Evolutionary conservation across 1,140 invertebrate species (phyloP).

Genomic region (Pentalonia nigronervosa): DNA sequence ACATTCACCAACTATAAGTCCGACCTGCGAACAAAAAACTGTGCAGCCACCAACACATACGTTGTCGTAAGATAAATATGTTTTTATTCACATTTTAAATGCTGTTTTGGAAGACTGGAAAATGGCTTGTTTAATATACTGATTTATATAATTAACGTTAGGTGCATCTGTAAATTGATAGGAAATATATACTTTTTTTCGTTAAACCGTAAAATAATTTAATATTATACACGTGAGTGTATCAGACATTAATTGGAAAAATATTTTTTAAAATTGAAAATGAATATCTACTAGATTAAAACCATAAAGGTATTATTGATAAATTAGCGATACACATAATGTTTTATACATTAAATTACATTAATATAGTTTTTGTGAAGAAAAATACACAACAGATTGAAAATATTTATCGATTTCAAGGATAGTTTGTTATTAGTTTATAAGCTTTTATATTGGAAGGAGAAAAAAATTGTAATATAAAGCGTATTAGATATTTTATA

Average conservation of each 20-base stretch:
- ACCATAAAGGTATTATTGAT: not conserved
- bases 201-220: not conserved
- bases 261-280: not conserved
- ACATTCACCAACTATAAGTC: slow-evolving; percentile 48
- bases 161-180: not conserved
- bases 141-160: not conserved
- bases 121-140: not conserved
- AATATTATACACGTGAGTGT: not conserved
- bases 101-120: not conserved
- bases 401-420: not conserved
- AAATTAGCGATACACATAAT: not conserved
- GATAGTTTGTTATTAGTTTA: slow-evolving; percentile 37
- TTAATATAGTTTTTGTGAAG: not conserved
- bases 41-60: slow-evolving; percentile 39
- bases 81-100: slow-evolving; percentile 3
- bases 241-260: not conserved
- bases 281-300: not conserved
- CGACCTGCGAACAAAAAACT: slow-evolving; percentile 50
- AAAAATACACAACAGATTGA: not conserved
- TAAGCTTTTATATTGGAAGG: not conserved
- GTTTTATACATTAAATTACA: not conserved
- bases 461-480: not conserved
- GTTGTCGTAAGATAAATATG: slow-evolving; percentile 32
- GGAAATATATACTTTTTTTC: not conserved
- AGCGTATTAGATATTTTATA: not conserved